Conservation (phyloP, 2,797 vertebrate genomes). For the Hydrolagus colliei region DNA sequence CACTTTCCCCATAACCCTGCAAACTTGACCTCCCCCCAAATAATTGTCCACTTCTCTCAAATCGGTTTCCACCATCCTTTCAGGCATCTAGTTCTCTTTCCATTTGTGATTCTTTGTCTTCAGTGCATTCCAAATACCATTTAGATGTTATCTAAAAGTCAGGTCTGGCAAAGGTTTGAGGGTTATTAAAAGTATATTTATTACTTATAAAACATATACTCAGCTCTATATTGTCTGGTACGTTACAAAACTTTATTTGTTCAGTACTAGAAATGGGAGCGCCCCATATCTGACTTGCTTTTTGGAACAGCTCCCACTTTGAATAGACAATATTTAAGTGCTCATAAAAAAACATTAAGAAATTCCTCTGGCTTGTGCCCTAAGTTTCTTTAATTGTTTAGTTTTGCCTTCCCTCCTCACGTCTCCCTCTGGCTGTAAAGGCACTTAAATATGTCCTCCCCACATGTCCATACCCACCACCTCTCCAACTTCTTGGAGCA, state of each 20-base stretch:
- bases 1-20: no score
- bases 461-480: no score
- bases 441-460: no score
- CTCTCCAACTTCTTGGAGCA: no score
- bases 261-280: neutral
- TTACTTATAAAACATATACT: neutral
- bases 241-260: slow-evolving; percentile 7
- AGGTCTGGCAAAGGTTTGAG: neutral
- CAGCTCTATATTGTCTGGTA: neutral
- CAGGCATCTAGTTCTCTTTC: no score
- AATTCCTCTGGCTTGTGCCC: neutral
- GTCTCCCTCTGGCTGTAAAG: no score
- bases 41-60: no score
- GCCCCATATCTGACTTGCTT: neutral
- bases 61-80: no score
- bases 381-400: no score
- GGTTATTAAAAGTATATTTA: neutral
- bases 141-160: neutral
- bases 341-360: slow-evolving; percentile 7
- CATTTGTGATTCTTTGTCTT: no score
- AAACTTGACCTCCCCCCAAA: no score
- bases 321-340: neutral
- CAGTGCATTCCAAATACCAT: neutral
- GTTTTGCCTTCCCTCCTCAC: neutral
- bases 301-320: neutral